Conservation (phyloP, 2,797 vertebrate species). For the Dromococcyx pavoninus region DNA sequence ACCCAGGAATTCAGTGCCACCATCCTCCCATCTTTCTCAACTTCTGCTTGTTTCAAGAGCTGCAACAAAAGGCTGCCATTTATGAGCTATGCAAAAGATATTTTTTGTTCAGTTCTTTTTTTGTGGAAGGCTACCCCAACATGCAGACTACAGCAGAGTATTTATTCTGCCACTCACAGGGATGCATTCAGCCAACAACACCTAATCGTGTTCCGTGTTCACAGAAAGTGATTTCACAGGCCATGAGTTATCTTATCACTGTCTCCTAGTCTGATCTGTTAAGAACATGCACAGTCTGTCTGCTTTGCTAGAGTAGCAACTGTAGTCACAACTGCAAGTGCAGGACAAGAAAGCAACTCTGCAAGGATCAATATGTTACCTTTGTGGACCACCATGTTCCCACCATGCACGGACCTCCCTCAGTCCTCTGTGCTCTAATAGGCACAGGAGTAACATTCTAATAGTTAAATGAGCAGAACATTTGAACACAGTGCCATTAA, state of each 20-base stretch:
- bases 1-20: neutral
- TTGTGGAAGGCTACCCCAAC: neutral
- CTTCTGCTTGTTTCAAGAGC: neutral
- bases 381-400: neutral
- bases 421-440: neutral
- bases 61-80: neutral
- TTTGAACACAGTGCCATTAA: neutral
- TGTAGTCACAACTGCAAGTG: neutral
- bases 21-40: neutral
- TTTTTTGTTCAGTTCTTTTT: neutral
- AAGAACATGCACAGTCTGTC: neutral
- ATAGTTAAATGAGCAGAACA: neutral
- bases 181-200: neutral
- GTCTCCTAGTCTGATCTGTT: neutral
- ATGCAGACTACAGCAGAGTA: neutral
- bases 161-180: neutral
- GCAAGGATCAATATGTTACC: neutral
- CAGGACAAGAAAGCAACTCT: neutral
- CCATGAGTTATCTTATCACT: neutral
- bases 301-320: neutral
- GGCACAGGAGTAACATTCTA: accelerated
- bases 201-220: neutral
- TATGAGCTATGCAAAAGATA: neutral
- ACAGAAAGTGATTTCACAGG: neutral
- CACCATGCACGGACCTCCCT: neutral